Evolutionary conservation across 2,888 invertebrate species (phyloP).

Genomic region (Alloplasta piceator): DNA sequence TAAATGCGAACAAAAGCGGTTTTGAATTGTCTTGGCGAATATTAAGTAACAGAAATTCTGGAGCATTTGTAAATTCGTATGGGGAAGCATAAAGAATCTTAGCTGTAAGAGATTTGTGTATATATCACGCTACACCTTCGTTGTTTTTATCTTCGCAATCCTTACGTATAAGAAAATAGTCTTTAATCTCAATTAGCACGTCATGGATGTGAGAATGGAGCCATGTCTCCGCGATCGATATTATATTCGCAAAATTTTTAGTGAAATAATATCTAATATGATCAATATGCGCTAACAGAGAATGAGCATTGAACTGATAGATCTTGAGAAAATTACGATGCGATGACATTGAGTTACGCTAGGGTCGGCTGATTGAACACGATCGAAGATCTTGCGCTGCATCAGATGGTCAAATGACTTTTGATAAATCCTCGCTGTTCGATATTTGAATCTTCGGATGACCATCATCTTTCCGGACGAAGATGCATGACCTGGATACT

Average conservation of each 20-base stretch:
- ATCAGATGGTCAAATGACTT: too few relatives aligned
- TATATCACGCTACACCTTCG: constrained; percentile 43
- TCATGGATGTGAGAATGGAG: constrained; percentile 10
- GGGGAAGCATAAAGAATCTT: not conserved
- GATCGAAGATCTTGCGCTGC: too few relatives aligned
- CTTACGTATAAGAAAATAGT: constrained; percentile 31
- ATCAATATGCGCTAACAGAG: constrained; percentile 14
- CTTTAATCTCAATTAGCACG: not conserved
- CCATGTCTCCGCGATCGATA: constrained; percentile 24
- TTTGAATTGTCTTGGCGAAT: not conserved
- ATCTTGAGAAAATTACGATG: not conserved
- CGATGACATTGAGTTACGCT: too few relatives aligned
- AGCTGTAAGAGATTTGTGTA: constrained; percentile 41
- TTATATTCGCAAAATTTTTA: constrained; percentile 7
- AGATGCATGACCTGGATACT: too few relatives aligned
- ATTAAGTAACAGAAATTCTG: constrained; percentile 31
- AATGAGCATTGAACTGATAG: constrained; percentile 16
- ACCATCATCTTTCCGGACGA: too few relatives aligned
- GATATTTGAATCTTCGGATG: too few relatives aligned
- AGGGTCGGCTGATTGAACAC: too few relatives aligned
- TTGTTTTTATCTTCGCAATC: constrained; percentile 21
- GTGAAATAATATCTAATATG: not conserved
- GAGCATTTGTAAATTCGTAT: constrained; percentile 3
- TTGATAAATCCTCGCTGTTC: too few relatives aligned
- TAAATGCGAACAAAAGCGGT: constrained; percentile 1